Evolutionary conservation across 1,140 invertebrate genomes (phyloP).

Genomic region (Asobara japonica): DNA sequence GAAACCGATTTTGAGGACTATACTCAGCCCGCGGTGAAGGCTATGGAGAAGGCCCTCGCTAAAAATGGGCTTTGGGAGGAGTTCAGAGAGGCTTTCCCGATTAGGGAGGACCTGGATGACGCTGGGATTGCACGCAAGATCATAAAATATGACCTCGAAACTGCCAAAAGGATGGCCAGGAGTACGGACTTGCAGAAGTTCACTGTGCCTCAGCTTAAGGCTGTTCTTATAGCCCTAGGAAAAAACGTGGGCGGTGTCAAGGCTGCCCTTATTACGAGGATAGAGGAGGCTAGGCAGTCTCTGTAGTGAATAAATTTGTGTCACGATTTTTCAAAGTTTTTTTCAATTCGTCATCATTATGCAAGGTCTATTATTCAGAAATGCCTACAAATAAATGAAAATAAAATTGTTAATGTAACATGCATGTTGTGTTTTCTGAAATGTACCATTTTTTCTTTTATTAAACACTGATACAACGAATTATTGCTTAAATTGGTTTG

Average conservation of each 20-base stretch:
- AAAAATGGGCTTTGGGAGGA: background rate
- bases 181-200: background rate
- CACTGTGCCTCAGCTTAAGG: slow-evolving; percentile 3
- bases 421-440: no score
- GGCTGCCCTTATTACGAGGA: background rate
- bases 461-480: no score
- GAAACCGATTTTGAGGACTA: background rate
- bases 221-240: background rate
- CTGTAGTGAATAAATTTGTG: background rate
- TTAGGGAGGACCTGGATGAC: background rate
- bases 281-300: background rate
- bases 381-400: no score
- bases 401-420: no score
- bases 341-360: no score
- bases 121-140: background rate
- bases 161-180: background rate
- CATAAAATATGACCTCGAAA: background rate
- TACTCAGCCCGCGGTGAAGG: background rate
- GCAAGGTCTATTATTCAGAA: no score
- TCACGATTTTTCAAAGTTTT: background rate
- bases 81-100: background rate
- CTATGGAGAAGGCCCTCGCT: background rate
- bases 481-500: no score
- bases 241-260: background rate
- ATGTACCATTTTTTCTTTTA: no score